Conservation (phyloP, 2,888 invertebrate genomes). For the Lepidochitona cinerea region DNA sequence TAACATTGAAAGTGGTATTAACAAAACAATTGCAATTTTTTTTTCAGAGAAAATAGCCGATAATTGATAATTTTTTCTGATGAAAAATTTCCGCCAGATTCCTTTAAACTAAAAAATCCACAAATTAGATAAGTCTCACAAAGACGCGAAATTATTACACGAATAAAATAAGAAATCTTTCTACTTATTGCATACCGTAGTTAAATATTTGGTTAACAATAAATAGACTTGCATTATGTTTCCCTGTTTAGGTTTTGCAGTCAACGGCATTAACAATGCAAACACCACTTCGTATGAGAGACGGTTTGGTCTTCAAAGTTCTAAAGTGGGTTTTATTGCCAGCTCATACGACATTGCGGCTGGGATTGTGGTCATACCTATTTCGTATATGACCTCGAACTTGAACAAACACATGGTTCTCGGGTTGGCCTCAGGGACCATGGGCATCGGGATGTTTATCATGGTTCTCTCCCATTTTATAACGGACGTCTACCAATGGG, state of each 20-base stretch:
- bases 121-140: too few species aligned
- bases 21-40: too few species aligned
- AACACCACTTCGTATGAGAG: slow-evolving; percentile 63
- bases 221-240: not conserved
- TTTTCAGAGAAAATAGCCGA: too few species aligned
- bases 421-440: slow-evolving; percentile 82
- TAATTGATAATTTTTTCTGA: too few species aligned
- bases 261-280: slow-evolving; percentile 67
- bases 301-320: slow-evolving; percentile 61
- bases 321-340: slow-evolving; percentile 60
- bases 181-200: too few species aligned
- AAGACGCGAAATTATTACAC: too few species aligned
- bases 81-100: too few species aligned
- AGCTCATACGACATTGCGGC: slow-evolving; percentile 65
- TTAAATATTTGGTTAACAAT: too few species aligned
- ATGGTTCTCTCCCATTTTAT: slow-evolving; percentile 88
- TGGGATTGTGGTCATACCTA: slow-evolving; percentile 57
- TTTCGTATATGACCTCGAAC: slow-evolving; percentile 53
- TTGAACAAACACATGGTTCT: slow-evolving; percentile 77
- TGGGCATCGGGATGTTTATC: slow-evolving; percentile 79
- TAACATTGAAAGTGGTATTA: too few species aligned
- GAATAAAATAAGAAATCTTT: too few species aligned
- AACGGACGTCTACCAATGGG: slow-evolving; percentile 76
- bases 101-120: too few species aligned
- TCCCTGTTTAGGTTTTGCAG: slow-evolving; percentile 58